Conservation (phyloP, 1,140 invertebrate species). For the Conopomorpha cramerella region DNA sequence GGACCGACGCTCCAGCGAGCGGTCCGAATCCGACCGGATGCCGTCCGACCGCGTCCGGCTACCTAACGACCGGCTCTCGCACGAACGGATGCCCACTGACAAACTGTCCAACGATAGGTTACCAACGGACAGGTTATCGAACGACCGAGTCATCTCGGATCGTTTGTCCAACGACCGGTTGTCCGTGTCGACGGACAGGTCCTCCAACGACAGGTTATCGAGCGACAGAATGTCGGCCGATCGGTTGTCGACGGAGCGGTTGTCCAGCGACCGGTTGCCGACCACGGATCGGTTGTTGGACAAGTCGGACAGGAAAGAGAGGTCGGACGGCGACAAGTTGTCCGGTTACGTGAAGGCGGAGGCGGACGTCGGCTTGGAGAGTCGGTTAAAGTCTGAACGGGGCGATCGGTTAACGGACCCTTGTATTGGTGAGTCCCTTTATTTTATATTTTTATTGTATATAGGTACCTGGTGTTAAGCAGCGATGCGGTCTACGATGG, state of each 20-base stretch:
- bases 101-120: too few species aligned
- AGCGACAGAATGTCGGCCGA: conserved; percentile 17
- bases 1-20: conserved; percentile 22
- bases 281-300: conserved; percentile 2
- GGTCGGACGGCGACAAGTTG: conserved; percentile 3
- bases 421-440: conserved; percentile 21
- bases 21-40: conserved; percentile 21
- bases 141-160: conserved; percentile 10
- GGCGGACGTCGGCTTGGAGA: conserved; percentile 38
- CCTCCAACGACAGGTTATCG: conserved; percentile 25
- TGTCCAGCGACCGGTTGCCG: conserved; percentile 12
- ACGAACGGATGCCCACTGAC: conserved; percentile 12
- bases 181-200: conserved; percentile 15
- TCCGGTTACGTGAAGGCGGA: conserved; percentile 30
- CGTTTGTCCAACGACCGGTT: conserved; percentile 12
- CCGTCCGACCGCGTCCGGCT: too few species aligned
- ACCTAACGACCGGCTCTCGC: too few species aligned
- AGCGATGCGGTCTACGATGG: too few species aligned
- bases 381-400: conserved; percentile 23
- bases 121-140: not conserved
- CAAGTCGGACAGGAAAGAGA: conserved; percentile 8
- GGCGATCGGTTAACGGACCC: conserved; percentile 24
- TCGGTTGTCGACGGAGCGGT: conserved; percentile 8
- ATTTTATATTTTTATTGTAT: not conserved
- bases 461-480: too few species aligned